A percentile compares a stretch with the other conserved stretches of the same genome.
These are phyloP conservation scores for Dermochelys coriacea DNA, from an alignment of 2,797 vertebrate genomes.

Conservation along the genomic window DNA sequence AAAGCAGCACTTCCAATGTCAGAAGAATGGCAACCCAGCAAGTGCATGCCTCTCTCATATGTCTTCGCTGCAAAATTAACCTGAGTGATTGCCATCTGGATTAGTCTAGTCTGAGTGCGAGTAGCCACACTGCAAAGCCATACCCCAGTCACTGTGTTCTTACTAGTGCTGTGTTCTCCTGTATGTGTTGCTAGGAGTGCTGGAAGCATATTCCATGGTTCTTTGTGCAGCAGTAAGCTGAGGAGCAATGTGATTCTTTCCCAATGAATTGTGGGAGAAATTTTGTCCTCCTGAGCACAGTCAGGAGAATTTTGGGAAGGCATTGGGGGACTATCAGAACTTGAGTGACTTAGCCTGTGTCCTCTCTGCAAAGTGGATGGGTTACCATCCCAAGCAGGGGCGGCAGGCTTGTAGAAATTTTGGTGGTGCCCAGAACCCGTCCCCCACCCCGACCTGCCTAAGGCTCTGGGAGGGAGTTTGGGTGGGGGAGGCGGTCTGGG, in stretches of 20 bases:
- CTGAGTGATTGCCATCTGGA: not conserved
- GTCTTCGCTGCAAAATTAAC: not conserved
- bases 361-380: not conserved
- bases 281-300: not conserved
- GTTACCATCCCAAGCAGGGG: not conserved
- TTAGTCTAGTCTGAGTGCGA: not conserved
- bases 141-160: not conserved
- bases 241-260: not conserved
- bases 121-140: not conserved
- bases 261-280: not conserved
- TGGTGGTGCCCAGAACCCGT: not conserved
- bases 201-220: not conserved
- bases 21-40: not conserved
- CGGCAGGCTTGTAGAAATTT: not conserved
- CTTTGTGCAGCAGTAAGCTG: rapidly evolving
- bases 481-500: too few species aligned
- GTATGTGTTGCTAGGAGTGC: rapidly evolving
- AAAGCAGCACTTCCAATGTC: not conserved
- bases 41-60: not conserved
- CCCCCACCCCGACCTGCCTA: too few species aligned
- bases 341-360: not conserved
- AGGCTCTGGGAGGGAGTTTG: not conserved
- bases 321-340: not conserved
- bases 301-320: not conserved
- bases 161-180: not conserved